Conservation (phyloP, 2,888 invertebrate species). For the Calliopum simillimum region DNA sequence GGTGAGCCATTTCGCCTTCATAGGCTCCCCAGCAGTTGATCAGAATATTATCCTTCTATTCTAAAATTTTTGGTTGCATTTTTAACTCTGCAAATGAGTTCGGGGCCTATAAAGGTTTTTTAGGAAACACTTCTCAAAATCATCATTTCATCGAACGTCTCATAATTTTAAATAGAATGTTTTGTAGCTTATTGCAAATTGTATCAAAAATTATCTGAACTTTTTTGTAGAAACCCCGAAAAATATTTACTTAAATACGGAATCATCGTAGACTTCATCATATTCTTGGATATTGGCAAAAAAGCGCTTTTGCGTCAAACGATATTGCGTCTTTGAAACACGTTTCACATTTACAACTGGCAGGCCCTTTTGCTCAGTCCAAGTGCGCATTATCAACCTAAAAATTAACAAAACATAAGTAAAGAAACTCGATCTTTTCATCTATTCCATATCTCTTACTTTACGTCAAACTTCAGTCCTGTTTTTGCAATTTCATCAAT, state of each 20-base stretch:
- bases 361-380: slow-evolving; percentile 90
- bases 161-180: too few relatives aligned
- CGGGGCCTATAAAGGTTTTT: too few relatives aligned
- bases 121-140: too few relatives aligned
- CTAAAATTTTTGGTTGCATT: too few relatives aligned
- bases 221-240: slow-evolving; percentile 27
- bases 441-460: slow-evolving; percentile 35
- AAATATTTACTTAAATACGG: slow-evolving; percentile 64
- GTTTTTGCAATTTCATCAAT: slow-evolving; percentile 71
- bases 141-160: too few relatives aligned
- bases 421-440: background rate
- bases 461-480: slow-evolving; percentile 66
- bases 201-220: background rate
- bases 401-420: too few relatives aligned
- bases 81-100: too few relatives aligned
- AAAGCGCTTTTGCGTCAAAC: slow-evolving; percentile 79
- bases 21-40: too few relatives aligned
- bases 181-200: background rate
- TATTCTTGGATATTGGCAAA: slow-evolving; percentile 74
- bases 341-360: slow-evolving; percentile 77
- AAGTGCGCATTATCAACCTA: slow-evolving; percentile 80
- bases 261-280: slow-evolving; percentile 65
- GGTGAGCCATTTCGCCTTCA: too few relatives aligned
- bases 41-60: too few relatives aligned
- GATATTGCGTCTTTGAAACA: slow-evolving; percentile 67